Percentiles rank a stretch among this genome's conserved stretches.
Conservation (phyloP, 2,113 vertebrate species). For the Tragulus kanchil region DNA sequence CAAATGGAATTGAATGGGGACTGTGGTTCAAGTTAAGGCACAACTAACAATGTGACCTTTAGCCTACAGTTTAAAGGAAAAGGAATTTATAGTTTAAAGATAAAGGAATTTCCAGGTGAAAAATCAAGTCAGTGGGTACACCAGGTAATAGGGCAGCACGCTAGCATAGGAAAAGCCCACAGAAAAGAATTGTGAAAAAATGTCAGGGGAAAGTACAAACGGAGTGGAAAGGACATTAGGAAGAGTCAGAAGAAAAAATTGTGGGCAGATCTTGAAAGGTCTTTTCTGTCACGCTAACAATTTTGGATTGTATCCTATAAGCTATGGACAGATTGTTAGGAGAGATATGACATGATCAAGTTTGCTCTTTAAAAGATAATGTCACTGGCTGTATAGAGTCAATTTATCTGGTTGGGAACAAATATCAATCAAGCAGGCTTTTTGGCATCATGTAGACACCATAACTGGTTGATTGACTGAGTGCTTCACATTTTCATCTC, state of each 20-base stretch:
- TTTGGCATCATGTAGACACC: constrained; percentile 35
- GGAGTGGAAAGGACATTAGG: too few relatives aligned
- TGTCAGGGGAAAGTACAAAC: not conserved
- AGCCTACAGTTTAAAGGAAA: not conserved
- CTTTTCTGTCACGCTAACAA: not conserved
- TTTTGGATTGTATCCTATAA: not conserved
- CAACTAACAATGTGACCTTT: not conserved
- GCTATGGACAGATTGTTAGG: not conserved
- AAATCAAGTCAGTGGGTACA: not conserved
- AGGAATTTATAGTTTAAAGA: too few relatives aligned
- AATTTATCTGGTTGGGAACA: not conserved
- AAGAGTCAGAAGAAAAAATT: not conserved
- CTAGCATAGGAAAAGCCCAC: not conserved
- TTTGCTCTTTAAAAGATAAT: not conserved
- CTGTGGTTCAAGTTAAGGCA: not conserved
- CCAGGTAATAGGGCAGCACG: not conserved
- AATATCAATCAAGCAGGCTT: constrained; percentile 47
- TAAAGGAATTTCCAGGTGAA: not conserved
- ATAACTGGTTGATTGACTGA: constrained; percentile 54
- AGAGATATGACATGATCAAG: not conserved
- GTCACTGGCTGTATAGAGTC: not conserved
- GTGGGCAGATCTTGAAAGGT: not conserved
- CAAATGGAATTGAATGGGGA: not conserved
- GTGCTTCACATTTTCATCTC: constrained; percentile 21
- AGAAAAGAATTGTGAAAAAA: not conserved